Evolutionary conservation across 2,113 vertebrate genomes (phyloP).

Genomic region (Phodopus roborovskii): DNA sequence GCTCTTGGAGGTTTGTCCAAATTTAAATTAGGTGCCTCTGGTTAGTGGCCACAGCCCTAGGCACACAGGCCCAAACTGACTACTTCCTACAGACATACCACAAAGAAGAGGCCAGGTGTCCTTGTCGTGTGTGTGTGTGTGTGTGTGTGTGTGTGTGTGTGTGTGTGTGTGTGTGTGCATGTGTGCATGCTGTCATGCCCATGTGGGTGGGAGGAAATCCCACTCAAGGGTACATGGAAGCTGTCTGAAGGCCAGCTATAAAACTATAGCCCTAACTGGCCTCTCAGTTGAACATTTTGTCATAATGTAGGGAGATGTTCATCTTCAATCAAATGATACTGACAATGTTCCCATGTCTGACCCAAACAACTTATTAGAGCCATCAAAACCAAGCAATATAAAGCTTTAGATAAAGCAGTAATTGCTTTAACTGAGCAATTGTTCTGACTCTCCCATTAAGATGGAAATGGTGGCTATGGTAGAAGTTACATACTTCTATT

Average conservation of each 20-base stretch:
- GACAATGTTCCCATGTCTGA: neutral
- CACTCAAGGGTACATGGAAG: too few species aligned
- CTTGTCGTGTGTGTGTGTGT: neutral
- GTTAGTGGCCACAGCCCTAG: neutral
- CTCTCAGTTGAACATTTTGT: too few species aligned
- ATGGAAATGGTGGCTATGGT: neutral
- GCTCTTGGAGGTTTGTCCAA: neutral
- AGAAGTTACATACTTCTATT: neutral
- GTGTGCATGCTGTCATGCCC: too few species aligned
- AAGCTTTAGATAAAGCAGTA: neutral
- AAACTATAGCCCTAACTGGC: neutral
- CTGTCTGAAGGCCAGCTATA: too few species aligned
- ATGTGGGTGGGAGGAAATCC: too few species aligned
- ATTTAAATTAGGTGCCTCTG: neutral
- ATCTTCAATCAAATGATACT: too few species aligned
- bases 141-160: neutral
- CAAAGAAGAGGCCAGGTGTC: neutral
- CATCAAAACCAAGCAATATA: neutral
- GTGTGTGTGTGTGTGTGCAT: neutral
- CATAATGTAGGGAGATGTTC: neutral
- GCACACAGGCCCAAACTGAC: neutral
- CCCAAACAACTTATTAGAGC: neutral
- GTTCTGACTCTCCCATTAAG: neutral
- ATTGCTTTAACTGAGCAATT: neutral
- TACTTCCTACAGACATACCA: neutral